phyloP scores from a whole-genome alignment of 1,140 invertebrate genomes.

The Heliconius melpomene region DNA sequence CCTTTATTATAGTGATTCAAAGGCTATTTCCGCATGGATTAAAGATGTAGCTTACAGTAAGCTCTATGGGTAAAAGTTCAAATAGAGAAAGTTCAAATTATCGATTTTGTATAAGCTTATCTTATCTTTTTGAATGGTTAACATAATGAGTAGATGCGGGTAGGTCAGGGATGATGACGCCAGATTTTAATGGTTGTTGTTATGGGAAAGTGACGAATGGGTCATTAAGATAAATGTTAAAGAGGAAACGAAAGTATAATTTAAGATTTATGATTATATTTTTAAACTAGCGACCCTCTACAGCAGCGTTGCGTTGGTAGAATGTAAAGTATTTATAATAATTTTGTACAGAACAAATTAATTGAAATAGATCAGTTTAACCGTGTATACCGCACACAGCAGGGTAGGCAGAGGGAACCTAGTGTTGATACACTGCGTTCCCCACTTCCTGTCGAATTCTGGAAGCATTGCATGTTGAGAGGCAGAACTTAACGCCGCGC shows the following conservation, averaged over 20 bases:
- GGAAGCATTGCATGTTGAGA: too few relatives aligned
- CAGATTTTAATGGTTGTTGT: slow-evolving; percentile 40
- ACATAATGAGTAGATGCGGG: slow-evolving; percentile 33
- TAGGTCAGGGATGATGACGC: slow-evolving; percentile 47
- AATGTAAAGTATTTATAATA: too few relatives aligned
- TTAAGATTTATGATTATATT: not conserved
- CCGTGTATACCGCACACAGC: too few relatives aligned
- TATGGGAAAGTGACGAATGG: slow-evolving; percentile 40
- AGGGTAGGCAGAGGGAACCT: too few relatives aligned
- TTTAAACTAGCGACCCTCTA: not conserved
- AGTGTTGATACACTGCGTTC: too few relatives aligned
- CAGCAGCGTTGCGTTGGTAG: too few relatives aligned
- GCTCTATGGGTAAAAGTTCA: slow-evolving; percentile 1
- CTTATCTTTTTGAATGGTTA: slow-evolving; percentile 28
- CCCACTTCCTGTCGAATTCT: too few relatives aligned
- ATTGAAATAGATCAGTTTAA: too few relatives aligned
- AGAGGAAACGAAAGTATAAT: slow-evolving; percentile 35
- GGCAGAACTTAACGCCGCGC: too few relatives aligned
- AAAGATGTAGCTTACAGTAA: not conserved
- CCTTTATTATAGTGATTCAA: slow-evolving; percentile 6
- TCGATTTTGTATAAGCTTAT: not conserved
- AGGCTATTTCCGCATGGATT: not conserved
- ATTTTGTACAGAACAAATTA: too few relatives aligned
- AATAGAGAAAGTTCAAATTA: slow-evolving; percentile 3
- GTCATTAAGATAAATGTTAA: slow-evolving; percentile 46